Evolutionary conservation across 2,113 vertebrate species (phyloP).

Genomic region (Archocentrus centrarchus): DNA sequence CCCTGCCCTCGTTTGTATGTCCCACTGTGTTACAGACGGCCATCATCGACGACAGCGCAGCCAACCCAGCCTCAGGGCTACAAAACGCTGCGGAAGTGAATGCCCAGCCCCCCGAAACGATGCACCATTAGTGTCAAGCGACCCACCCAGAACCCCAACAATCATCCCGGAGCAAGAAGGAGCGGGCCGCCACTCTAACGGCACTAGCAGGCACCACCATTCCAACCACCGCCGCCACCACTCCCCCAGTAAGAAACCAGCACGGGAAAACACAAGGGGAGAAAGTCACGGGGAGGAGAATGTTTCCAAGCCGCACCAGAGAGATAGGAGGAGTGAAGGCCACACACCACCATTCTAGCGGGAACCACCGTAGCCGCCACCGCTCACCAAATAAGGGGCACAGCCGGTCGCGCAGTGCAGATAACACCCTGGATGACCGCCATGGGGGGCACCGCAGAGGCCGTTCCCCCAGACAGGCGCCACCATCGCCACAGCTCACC

Average conservation of each 20-base stretch:
- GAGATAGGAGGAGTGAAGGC: conserved; percentile 67
- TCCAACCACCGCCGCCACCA: conserved; percentile 83
- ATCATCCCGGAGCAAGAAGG: conserved; percentile 90
- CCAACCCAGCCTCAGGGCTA: conserved; percentile 84
- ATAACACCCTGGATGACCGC: conserved; percentile 86
- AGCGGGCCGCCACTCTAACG: conserved; percentile 80
- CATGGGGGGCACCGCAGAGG: conserved; percentile 75
- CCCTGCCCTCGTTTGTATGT: conserved; percentile 80
- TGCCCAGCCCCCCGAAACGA: conserved; percentile 73
- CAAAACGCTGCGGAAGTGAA: conserved; percentile 97
- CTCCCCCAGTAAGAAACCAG: conserved; percentile 83
- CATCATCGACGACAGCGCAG: conserved; percentile 87
- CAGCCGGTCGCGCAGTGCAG: conserved; percentile 86
- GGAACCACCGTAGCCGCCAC: conserved; percentile 73
- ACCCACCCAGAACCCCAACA: conserved; percentile 90
- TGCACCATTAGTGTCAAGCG: conserved; percentile 88
- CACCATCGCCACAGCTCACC: conserved; percentile 64
- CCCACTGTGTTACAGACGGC: conserved; percentile 89
- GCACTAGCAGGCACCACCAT: conserved; percentile 86
- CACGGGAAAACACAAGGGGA: conserved; percentile 63
- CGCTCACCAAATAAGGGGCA: conserved; percentile 84
- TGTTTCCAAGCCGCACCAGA: conserved; percentile 50
- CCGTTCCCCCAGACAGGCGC: conserved; percentile 83
- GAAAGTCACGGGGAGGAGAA: conserved; percentile 45
- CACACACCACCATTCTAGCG: conserved; percentile 76